Evolutionary conservation across 2,888 invertebrate genomes (phyloP).

Genomic region (Cyrtodaria siliqua): DNA sequence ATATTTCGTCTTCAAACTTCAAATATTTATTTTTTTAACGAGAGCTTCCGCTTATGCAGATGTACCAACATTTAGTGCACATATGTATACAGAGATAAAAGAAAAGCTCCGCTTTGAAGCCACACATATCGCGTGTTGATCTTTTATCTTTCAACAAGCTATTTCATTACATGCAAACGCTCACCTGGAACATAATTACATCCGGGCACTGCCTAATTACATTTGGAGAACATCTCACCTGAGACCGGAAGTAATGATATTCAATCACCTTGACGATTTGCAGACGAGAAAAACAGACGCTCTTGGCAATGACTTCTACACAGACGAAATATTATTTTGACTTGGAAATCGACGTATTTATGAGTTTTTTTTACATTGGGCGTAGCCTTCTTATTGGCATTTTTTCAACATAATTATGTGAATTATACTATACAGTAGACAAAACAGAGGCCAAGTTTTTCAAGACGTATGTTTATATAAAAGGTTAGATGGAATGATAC

Average conservation of each 20-base stretch:
- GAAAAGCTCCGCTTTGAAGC: conserved; percentile 20
- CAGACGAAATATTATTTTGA: conserved; percentile 1
- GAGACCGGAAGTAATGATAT: conserved; percentile 56
- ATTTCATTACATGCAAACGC: conserved; percentile 36
- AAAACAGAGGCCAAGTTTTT: too few relatives aligned
- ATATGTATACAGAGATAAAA: not conserved
- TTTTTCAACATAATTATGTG: too few relatives aligned
- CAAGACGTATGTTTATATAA: too few relatives aligned
- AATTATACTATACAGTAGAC: too few relatives aligned
- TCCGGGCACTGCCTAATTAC: conserved; percentile 58
- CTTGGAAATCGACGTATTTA: not conserved
- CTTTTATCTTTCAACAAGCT: conserved; percentile 26
- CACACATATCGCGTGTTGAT: conserved; percentile 51
- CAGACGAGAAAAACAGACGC: conserved; percentile 55
- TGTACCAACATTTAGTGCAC: too few relatives aligned
- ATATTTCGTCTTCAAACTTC: too few relatives aligned
- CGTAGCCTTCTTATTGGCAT: not conserved
- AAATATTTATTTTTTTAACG: too few relatives aligned
- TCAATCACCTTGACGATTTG: conserved; percentile 53
- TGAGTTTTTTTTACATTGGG: not conserved
- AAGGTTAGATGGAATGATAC: too few relatives aligned
- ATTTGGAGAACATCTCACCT: conserved; percentile 57
- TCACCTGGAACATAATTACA: conserved; percentile 63
- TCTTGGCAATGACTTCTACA: not conserved
- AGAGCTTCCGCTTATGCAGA: too few relatives aligned